A percentile compares a stretch with the other conserved stretches of the same genome.
Conservation (phyloP, 1,140 invertebrate genomes). For the Trachymyrmex septentrionalis region DNA sequence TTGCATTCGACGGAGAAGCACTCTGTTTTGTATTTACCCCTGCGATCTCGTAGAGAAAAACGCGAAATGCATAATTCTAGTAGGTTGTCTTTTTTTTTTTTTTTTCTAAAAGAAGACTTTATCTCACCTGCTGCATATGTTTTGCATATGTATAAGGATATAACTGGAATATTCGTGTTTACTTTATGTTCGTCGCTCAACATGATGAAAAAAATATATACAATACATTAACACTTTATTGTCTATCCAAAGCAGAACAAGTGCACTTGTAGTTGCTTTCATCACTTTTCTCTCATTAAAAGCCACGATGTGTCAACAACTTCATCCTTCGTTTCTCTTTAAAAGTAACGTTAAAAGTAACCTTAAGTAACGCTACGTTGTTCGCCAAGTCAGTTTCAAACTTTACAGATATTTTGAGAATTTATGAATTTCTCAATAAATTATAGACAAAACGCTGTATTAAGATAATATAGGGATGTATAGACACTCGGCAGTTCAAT, state of each 20-base stretch:
- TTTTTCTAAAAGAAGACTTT: background rate
- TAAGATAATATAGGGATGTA: background rate
- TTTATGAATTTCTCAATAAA: background rate
- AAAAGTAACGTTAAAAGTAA: background rate
- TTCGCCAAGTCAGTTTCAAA: background rate
- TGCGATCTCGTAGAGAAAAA: slow-evolving; percentile 33
- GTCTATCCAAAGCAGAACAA: background rate
- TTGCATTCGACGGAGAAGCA: background rate
- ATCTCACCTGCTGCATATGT: background rate
- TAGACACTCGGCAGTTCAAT: background rate
- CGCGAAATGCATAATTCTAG: slow-evolving; percentile 23
- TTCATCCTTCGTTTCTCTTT: background rate
- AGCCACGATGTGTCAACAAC: background rate
- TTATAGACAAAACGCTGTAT: background rate
- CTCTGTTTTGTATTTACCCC: background rate
- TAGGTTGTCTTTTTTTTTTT: background rate
- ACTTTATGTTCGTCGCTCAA: background rate
- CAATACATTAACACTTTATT: slow-evolving; percentile 13
- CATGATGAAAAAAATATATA: background rate
- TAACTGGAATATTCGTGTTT: background rate
- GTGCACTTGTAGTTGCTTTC: too few relatives aligned
- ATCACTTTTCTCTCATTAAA: background rate
- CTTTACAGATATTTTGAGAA: background rate
- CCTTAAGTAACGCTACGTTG: background rate
- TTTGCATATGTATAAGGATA: slow-evolving; percentile 2